phyloP scores from a whole-genome alignment of 2,888 invertebrate genomes.

The Lasioglossum morio region DNA sequence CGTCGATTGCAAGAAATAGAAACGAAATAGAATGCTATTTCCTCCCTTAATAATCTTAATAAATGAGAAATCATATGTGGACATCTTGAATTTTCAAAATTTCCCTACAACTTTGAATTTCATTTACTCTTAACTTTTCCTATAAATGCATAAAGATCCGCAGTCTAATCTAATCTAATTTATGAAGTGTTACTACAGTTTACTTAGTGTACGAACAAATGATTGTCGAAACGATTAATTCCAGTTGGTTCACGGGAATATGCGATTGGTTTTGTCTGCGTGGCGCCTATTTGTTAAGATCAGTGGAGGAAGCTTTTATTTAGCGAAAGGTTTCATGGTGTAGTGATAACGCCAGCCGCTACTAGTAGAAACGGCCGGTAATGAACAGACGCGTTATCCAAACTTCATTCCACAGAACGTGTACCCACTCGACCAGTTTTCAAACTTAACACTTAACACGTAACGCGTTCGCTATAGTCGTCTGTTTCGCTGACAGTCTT shows the following conservation, averaged over 20 bases:
- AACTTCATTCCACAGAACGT: not conserved
- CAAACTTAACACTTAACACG: not conserved
- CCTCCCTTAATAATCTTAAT: too few species aligned
- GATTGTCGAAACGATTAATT: not conserved
- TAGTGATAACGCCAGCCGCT: not conserved
- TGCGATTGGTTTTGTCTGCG: not conserved
- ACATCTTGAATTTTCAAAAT: too few species aligned
- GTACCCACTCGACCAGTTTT: slow-evolving; percentile 4
- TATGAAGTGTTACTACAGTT: not conserved
- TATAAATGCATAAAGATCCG: too few species aligned
- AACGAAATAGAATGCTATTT: too few species aligned
- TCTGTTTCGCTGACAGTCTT: not conserved
- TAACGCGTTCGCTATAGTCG: not conserved
- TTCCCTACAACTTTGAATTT: too few species aligned
- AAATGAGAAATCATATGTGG: too few species aligned
- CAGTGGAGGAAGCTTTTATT: not conserved
- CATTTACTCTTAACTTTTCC: too few species aligned
- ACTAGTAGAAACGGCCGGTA: slow-evolving; percentile 9
- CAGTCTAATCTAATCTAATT: too few species aligned
- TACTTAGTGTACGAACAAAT: not conserved
- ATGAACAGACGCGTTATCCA: slow-evolving; percentile 5
- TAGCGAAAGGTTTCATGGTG: not conserved
- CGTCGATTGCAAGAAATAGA: too few species aligned
- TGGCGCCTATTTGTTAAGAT: not conserved
- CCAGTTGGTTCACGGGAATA: not conserved